These are phyloP conservation scores for Caenorhabditis imperialis DNA, from an alignment of 2,888 invertebrate species.

Conservation along the genomic window DNA sequence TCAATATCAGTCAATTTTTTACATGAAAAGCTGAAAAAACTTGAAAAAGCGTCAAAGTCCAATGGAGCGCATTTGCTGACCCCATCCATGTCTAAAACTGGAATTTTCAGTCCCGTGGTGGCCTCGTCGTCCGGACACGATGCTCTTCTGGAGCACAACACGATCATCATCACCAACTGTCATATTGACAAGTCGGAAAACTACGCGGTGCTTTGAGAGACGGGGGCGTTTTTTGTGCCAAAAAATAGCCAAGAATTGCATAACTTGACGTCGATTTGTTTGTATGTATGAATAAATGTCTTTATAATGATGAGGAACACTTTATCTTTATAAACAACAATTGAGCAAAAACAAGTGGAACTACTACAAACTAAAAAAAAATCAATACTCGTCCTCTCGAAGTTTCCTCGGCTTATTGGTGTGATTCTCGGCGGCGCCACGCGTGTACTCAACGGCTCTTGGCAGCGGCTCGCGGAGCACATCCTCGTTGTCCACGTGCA, in stretches of 20 bases:
- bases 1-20: background rate
- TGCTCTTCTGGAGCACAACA: conserved; percentile 50
- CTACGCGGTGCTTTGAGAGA: conserved; percentile 42
- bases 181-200: conserved; percentile 54
- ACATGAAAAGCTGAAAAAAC: background rate
- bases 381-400: conserved; percentile 68
- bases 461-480: conserved; percentile 70
- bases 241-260: background rate
- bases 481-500: conserved; percentile 53
- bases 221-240: background rate
- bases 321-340: conserved; percentile 20
- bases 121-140: conserved; percentile 48
- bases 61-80: background rate
- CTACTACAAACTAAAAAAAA: background rate
- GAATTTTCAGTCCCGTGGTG: conserved; percentile 43
- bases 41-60: background rate
- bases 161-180: conserved; percentile 55
- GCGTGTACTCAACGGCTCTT: conserved; percentile 61
- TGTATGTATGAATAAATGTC: conserved; percentile 1
- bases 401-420: conserved; percentile 70
- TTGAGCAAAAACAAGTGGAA: background rate
- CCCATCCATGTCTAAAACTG: too few species aligned
- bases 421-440: conserved; percentile 69
- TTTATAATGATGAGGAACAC: too few species aligned
- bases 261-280: conserved; percentile 2